These are phyloP conservation scores for Charanyca ferruginea DNA, from an alignment of 2,888 invertebrate species.

Conservation along the genomic window DNA sequence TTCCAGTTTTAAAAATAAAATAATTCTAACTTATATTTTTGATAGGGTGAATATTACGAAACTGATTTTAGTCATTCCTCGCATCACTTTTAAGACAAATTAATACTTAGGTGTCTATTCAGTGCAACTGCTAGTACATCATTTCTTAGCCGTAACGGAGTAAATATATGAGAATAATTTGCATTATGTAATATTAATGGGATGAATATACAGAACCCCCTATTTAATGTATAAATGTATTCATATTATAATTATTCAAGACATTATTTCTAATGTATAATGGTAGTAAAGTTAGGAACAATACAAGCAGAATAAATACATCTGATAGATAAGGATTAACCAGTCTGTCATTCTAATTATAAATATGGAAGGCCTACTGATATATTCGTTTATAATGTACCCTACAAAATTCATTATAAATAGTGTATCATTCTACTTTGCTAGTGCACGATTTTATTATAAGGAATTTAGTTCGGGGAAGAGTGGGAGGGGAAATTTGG, in stretches of 20 bases:
- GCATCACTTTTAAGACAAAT: background rate
- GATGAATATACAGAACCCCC: slow-evolving; percentile 41
- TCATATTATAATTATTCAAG: slow-evolving; percentile 38
- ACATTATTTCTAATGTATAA: slow-evolving; percentile 25
- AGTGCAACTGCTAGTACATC: slow-evolving; percentile 26
- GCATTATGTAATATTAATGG: slow-evolving; percentile 44
- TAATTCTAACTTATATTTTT: background rate
- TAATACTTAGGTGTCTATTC: slow-evolving; percentile 9
- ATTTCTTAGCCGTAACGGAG: slow-evolving; percentile 12
- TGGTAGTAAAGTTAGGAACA: slow-evolving; percentile 50
- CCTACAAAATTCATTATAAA: slow-evolving; percentile 46
- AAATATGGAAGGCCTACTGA: slow-evolving; percentile 53
- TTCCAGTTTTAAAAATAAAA: background rate
- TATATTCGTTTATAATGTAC: slow-evolving; percentile 48
- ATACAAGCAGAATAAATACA: slow-evolving; percentile 58
- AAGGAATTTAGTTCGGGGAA: background rate
- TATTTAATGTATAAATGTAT: slow-evolving; percentile 22
- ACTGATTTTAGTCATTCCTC: background rate
- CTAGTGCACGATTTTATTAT: slow-evolving; percentile 43
- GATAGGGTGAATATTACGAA: background rate
- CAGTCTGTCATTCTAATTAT: slow-evolving; percentile 59
- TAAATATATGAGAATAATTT: slow-evolving; percentile 27
- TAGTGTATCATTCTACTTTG: slow-evolving; percentile 34
- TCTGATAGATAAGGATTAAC: slow-evolving; percentile 50
- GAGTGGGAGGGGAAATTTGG: too few relatives aligned